Base-by-base conservation (phyloP, 1,140 invertebrate species). In the Berghia stephanieae region DNA sequence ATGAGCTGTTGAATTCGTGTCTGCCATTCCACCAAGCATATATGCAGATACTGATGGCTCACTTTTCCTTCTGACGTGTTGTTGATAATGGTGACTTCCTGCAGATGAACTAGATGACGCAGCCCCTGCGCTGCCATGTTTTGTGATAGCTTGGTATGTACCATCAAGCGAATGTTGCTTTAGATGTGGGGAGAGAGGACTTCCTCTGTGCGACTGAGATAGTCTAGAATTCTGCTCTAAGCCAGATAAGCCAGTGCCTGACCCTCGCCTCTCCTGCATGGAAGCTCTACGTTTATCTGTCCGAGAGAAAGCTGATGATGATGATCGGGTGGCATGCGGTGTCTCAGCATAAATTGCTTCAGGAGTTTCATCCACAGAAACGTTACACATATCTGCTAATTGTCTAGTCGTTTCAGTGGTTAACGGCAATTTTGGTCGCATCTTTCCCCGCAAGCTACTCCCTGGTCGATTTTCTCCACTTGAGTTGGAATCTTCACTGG, bases 331-430 rank as follows among this genome's bases (percentile, higher is more conserved):
- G 2, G 43, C 42, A 21, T 76, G 44, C 18, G 52, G 74, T 31
- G 74, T 49, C 43, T 76, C 74, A 46, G 74, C 74, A 68, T 76
- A 76, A 49, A 76, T 68, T 21, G 60, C 60, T 42, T 84, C 70
- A 27, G 83, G 82, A 46, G 52, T 77, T 57, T 82, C 71, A 75
- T 72, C 44, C 31, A 83, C 43, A 36, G 79, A 80, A 0, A 80
- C 77, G 68, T 82, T 83, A 52, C 82, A 79, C 86, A 87, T 87
- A 78, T 86, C 86, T 16, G 86, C 86, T 18, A 87, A 84, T 49
- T 87, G 85, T 49, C 84, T 79, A 18, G 86, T 88, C 16, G 86
- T 88, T 76, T 83, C 86, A 1, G 86, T 88, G 31, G 86, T 87
- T 0, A 88, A 82, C 3, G 86, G 86, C 52, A 88, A 77, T 77